These are phyloP conservation scores for Zophobas atratus DNA, from an alignment of 1,140 invertebrate genomes.

Conservation along the genomic window DNA sequence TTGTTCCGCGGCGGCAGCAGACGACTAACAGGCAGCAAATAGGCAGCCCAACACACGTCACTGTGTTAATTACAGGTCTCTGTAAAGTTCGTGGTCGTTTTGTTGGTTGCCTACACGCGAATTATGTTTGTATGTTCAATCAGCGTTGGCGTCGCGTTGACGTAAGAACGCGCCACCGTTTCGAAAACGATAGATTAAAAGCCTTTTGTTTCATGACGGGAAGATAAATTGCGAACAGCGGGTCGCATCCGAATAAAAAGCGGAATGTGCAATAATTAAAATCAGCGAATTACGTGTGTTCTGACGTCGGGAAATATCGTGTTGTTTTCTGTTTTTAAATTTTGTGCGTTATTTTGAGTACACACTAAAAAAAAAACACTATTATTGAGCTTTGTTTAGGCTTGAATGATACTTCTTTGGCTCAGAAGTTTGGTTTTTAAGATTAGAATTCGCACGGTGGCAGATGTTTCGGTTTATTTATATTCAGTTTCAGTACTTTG, in stretches of 20 bases:
- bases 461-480: conserved; percentile 22
- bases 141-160: background rate
- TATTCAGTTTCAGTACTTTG: background rate
- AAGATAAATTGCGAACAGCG: background rate
- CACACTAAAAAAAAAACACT: background rate
- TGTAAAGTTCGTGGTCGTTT: background rate
- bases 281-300: background rate
- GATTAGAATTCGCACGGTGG: background rate
- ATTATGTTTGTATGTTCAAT: background rate
- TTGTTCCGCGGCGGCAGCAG: too few relatives aligned
- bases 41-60: background rate
- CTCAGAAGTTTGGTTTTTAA: conserved; percentile 1
- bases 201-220: background rate
- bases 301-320: background rate
- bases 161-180: too few relatives aligned
- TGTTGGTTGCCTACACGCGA: conserved; percentile 18
- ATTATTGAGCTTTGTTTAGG: background rate
- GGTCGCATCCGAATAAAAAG: background rate
- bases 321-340: background rate
- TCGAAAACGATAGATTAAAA: background rate
- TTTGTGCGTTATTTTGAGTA: background rate
- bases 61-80: conserved; percentile 6
- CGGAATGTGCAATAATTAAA: background rate
- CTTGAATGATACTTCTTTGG: background rate
- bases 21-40: background rate